phyloP scores from a whole-genome alignment of 2,888 invertebrate genomes.

The Mesorhabditis spiculigera region DNA sequence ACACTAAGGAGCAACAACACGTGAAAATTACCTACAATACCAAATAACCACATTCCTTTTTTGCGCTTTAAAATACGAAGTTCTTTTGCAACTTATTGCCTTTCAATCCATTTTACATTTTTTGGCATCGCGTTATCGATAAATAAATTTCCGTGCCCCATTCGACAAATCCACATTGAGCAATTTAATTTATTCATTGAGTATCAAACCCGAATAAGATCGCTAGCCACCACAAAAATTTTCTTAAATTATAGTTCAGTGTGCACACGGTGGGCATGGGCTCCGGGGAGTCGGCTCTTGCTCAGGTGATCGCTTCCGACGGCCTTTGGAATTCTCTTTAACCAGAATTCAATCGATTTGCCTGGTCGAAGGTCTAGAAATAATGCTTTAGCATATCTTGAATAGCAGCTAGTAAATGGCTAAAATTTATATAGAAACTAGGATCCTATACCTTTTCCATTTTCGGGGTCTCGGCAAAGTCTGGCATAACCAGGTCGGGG shows the following conservation, averaged over 20 bases:
- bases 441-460: background rate
- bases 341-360: slow-evolving; percentile 22
- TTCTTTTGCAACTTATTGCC: too few relatives aligned
- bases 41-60: too few relatives aligned
- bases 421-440: too few relatives aligned
- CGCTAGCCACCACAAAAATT: background rate
- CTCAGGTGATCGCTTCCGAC: slow-evolving; percentile 25
- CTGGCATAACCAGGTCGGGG: background rate
- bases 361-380: background rate
- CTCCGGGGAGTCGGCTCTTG: slow-evolving; percentile 8
- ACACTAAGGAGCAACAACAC: too few relatives aligned
- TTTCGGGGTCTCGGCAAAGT: background rate
- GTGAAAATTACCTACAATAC: too few relatives aligned
- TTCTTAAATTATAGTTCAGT: background rate
- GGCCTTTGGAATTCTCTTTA: slow-evolving; percentile 20
- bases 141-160: too few relatives aligned
- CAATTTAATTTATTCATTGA: background rate
- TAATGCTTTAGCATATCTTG: too few relatives aligned
- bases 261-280: background rate
- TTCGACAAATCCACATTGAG: background rate
- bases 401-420: too few relatives aligned
- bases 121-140: too few relatives aligned
- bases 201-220: background rate
- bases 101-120: too few relatives aligned
- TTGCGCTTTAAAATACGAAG: too few relatives aligned